Evolutionary conservation across 1,140 invertebrate species (phyloP).

Genomic region (Tetragnatha versicolor): DNA sequence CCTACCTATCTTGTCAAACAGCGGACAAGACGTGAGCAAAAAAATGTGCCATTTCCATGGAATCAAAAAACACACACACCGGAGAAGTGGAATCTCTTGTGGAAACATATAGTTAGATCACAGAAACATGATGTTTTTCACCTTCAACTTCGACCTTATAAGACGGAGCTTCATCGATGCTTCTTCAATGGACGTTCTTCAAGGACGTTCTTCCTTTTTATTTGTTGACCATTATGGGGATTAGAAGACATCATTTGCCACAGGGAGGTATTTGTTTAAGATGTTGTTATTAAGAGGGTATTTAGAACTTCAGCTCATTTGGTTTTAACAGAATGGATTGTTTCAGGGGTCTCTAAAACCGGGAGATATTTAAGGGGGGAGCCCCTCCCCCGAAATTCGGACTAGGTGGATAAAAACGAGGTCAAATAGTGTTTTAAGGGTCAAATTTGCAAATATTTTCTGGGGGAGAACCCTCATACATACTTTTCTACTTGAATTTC

Average conservation of each 20-base stretch:
- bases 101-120: conserved; percentile 41
- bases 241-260: conserved; percentile 3
- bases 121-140: conserved; percentile 43
- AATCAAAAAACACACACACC: conserved; percentile 28
- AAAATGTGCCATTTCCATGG: background rate
- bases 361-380: too few relatives aligned
- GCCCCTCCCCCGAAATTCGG: too few relatives aligned
- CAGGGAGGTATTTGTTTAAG: background rate
- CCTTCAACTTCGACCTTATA: conserved; percentile 44
- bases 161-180: conserved; percentile 2
- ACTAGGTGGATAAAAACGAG: too few relatives aligned
- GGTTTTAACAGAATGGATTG: too few relatives aligned
- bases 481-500: too few relatives aligned
- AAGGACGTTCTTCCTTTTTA: conserved; percentile 36
- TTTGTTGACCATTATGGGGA: conserved; percentile 34
- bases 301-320: too few relatives aligned
- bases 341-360: too few relatives aligned
- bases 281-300: background rate
- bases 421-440: too few relatives aligned
- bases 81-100: conserved; percentile 11
- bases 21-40: conserved; percentile 3
- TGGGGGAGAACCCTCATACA: too few relatives aligned
- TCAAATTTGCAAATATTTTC: too few relatives aligned
- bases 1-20: conserved; percentile 26
- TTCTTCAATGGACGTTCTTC: conserved; percentile 13